Evolutionary conservation across 2,113 vertebrate species (phyloP).

Genomic region (Chionis minor): DNA sequence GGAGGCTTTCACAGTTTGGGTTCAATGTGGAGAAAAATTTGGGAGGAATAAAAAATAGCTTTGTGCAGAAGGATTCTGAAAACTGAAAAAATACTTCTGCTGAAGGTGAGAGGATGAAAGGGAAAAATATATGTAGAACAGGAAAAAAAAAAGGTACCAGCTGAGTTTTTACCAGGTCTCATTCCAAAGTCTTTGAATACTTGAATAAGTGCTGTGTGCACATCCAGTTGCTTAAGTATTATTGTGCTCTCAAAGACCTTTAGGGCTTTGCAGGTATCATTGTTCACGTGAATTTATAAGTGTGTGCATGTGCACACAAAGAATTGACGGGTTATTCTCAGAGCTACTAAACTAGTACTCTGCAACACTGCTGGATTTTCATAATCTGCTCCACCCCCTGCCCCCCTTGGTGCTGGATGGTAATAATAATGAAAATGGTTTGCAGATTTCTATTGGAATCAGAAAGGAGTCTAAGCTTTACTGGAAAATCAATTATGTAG

Average conservation of each 20-base stretch:
- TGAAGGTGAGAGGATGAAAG: not conserved
- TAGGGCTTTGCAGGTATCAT: not conserved
- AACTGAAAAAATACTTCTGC: not conserved
- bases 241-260: not conserved
- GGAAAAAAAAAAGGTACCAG: not conserved
- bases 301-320: not conserved
- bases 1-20: not conserved
- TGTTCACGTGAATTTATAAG: not conserved
- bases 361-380: conserved; percentile 28
- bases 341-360: not conserved
- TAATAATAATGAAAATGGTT: conserved; percentile 18
- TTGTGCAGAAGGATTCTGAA: not conserved
- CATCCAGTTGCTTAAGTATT: not conserved
- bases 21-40: not conserved
- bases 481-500: conserved; percentile 68
- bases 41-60: not conserved
- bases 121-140: not conserved
- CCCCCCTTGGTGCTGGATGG: not conserved
- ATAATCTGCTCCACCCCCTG: not conserved
- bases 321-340: not conserved
- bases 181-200: not conserved
- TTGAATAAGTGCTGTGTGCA: not conserved
- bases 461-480: conserved; percentile 55
- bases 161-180: not conserved
- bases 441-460: conserved; percentile 35